Conservation (phyloP, 2,113 vertebrate genomes). For the Azemiops feae region DNA sequence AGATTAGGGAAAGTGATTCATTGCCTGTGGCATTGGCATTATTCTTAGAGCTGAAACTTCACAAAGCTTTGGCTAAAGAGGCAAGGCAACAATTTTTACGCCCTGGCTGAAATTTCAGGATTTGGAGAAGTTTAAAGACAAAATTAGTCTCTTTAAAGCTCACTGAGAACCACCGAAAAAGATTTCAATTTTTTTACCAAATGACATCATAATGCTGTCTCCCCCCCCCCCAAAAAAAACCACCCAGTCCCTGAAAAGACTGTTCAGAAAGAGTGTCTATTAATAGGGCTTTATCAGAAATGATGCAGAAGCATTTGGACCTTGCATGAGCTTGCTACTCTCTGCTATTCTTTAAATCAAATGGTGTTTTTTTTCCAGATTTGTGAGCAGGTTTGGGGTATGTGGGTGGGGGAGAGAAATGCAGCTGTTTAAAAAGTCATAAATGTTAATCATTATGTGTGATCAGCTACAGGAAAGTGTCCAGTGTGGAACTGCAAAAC, state of each 20-base stretch:
- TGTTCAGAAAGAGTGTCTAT: background rate
- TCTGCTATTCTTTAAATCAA: background rate
- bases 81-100: background rate
- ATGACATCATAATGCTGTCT: background rate
- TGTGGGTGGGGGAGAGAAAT: background rate
- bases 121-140: background rate
- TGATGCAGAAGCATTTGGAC: background rate
- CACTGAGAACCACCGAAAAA: background rate
- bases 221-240: background rate
- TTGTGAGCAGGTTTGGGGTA: background rate
- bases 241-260: background rate
- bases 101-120: background rate
- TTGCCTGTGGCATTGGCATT: background rate
- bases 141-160: background rate
- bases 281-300: background rate
- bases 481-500: background rate
- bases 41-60: background rate
- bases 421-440: background rate
- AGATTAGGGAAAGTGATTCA: background rate
- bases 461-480: background rate
- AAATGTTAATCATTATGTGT: background rate
- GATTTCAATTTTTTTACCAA: background rate
- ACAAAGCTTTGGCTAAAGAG: background rate
- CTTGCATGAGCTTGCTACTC: background rate
- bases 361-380: background rate